Evolutionary conservation across 2,797 vertebrate genomes (phyloP), one percentile per base, ranked within the genome.

Genomic region (Amphiprion clarkii): DNA sequence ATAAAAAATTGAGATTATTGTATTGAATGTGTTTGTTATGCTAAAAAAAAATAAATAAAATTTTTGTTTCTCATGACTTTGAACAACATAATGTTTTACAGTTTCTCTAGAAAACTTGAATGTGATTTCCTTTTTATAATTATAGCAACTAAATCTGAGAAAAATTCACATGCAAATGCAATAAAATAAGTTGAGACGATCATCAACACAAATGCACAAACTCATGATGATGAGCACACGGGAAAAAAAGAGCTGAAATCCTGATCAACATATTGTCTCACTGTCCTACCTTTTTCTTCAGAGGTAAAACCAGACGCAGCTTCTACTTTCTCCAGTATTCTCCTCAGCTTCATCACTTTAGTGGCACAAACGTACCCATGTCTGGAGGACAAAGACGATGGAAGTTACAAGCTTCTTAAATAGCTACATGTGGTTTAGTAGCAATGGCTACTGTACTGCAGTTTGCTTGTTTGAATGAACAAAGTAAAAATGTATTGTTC

Each of bases 301-400:
- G 98, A 99, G 11, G 98, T 99, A 91, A 99, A 99, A 78, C 98
- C 98, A 80, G 98, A 98, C 0, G 98, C 97, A 61, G 98, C 97
- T 87, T 98, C 97, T 73, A 99, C 97, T 90, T 99, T 99, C 92
- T 99, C 98, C 90, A 99, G 94, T 82, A 99, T 98, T 89, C 98
- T 97, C 89, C 98, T 95, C 63, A 99, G 91, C 87, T 99, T 99
- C 98, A 99, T 99, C 88, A 99, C 97, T 95, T 99, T 99, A 48
- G 98, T 99, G 69, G 98, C 98, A 88, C 98, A 99, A 63, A 99
- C 98, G 67, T 99, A 99, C 55, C 98, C 98, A 0, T 97, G 98
- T 96, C 98, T 99, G 88, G 2, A 66, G 59, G 10, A 82, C 27
- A 73, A 48, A 82, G 16, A 65, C 17, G 1, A 0, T 36, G 25